A percentile compares a stretch with the other conserved stretches of the same genome.
Evolutionary conservation across 2,113 vertebrate species (phyloP).

Genomic region (Copsychus sechellarum): DNA sequence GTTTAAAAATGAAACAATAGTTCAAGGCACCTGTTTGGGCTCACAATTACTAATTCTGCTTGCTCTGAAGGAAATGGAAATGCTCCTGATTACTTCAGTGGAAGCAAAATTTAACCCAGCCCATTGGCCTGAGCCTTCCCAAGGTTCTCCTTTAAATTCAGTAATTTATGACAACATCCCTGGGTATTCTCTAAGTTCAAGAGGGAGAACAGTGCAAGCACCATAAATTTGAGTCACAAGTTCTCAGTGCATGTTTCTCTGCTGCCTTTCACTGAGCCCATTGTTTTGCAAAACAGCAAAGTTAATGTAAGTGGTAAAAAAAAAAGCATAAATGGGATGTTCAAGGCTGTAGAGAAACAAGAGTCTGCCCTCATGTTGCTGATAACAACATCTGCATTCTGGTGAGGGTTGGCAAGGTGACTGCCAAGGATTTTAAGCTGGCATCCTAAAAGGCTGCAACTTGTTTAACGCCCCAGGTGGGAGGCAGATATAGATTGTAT

Average conservation of each 20-base stretch:
- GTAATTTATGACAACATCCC: not conserved
- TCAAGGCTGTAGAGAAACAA: not conserved
- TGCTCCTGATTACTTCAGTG: not conserved
- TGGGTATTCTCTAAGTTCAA: not conserved
- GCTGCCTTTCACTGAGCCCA: not conserved
- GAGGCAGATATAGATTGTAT: not conserved
- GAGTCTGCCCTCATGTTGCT: not conserved
- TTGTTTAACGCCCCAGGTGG: not conserved
- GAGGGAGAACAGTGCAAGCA: not conserved
- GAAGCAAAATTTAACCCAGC: not conserved
- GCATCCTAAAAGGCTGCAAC: not conserved
- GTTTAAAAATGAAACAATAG: not conserved
- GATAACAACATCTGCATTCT: not conserved
- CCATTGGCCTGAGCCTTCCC: not conserved
- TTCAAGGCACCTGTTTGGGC: not conserved
- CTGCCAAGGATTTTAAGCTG: not conserved
- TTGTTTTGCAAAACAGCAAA: not conserved
- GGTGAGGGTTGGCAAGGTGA: not conserved
- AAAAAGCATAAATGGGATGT: not conserved
- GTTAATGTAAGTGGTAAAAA: not conserved
- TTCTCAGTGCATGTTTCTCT: not conserved
- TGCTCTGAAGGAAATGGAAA: not conserved
- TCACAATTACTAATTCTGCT: not conserved
- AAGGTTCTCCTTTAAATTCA: not conserved
- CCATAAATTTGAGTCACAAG: not conserved